These are phyloP conservation scores for Daphoenositta chrysoptera DNA, from an alignment of 2,113 vertebrate genomes.

Conservation along the genomic window DNA sequence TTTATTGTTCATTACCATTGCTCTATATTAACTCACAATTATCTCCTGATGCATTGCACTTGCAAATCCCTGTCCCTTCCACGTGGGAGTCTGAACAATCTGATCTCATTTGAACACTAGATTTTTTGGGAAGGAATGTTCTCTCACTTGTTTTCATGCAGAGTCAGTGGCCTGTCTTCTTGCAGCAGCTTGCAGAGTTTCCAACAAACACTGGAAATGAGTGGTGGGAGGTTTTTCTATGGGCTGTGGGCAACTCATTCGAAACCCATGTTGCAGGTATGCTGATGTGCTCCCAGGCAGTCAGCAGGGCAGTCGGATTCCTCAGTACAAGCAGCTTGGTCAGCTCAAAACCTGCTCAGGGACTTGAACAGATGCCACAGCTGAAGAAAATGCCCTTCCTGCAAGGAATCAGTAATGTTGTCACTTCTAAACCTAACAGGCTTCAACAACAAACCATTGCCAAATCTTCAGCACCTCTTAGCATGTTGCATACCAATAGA, in stretches of 20 bases:
- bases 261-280: neutral
- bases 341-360: neutral
- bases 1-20: slow-evolving; percentile 58
- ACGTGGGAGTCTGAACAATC: neutral
- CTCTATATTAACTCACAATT: slow-evolving; percentile 33
- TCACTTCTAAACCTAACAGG: neutral
- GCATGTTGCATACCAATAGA: neutral
- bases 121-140: neutral
- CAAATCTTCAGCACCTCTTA: neutral
- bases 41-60: slow-evolving; percentile 26
- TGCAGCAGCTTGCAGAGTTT: neutral
- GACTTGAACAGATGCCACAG: neutral
- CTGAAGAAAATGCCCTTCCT: neutral
- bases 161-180: neutral
- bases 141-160: neutral
- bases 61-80: neutral
- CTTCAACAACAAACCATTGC: neutral
- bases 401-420: neutral
- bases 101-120: neutral
- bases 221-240: neutral
- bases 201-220: neutral
- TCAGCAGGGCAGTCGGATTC: neutral
- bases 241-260: neutral
- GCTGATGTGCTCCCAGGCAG: neutral
- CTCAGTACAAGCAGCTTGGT: neutral